Percentiles rank a stretch among this genome's conserved stretches.
These are phyloP conservation scores for Drosophila punjabiensis DNA, from an alignment of 1,140 invertebrate species.

Conservation along the genomic window DNA sequence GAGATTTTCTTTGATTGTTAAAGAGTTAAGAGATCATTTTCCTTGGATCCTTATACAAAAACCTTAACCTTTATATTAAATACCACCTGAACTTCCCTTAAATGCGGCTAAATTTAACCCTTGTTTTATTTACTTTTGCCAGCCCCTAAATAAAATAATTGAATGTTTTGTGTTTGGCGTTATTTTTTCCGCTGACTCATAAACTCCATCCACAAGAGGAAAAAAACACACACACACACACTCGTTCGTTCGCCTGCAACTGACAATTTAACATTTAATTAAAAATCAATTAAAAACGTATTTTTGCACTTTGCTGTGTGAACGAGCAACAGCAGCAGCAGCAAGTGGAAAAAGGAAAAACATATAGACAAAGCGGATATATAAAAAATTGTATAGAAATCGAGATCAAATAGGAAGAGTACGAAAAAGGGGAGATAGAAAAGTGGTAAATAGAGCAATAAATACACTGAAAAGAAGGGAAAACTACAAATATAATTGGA, in stretches of 20 bases:
- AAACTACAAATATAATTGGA: not conserved
- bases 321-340: not conserved
- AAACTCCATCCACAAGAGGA: not conserved
- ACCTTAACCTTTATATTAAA: not conserved
- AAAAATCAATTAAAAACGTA: constrained; percentile 81
- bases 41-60: no score
- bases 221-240: not conserved
- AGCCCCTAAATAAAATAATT: constrained; percentile 15
- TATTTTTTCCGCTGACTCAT: constrained; percentile 19
- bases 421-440: not conserved
- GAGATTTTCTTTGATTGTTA: not conserved
- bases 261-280: constrained; percentile 82
- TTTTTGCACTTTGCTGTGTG: constrained; percentile 67
- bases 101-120: not conserved
- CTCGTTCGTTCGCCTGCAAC: constrained; percentile 49
- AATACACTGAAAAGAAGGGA: constrained; percentile 4
- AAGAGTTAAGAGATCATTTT: not conserved
- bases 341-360: constrained; percentile 10
- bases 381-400: constrained; percentile 1
- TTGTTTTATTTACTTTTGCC: not conserved
- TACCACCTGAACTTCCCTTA: not conserved
- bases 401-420: not conserved
- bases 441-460: not conserved
- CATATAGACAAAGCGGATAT: constrained; percentile 18
- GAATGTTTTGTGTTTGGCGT: not conserved